Conservation (phyloP, 2,113 vertebrate species). For the Dissostichus mawsoni region DNA sequence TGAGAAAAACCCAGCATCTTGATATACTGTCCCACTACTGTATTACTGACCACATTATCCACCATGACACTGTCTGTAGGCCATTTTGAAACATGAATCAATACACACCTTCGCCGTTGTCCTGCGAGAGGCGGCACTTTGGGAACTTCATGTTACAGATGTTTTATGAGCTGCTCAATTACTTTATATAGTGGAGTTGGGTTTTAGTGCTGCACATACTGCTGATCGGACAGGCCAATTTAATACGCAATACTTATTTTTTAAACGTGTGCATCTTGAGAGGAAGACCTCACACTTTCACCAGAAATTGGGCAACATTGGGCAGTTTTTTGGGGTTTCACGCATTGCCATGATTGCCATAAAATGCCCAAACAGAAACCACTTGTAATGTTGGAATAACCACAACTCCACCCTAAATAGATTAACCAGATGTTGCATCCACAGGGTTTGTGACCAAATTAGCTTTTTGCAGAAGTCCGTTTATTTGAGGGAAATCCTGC, state of each 20-base stretch:
- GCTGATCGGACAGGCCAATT: background rate
- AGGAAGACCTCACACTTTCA: constrained; percentile 16
- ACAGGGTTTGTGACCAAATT: constrained; percentile 10
- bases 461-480: constrained; percentile 44
- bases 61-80: constrained; percentile 56
- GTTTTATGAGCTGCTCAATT: constrained; percentile 50
- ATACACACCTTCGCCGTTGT: constrained; percentile 41
- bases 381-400: constrained; percentile 49
- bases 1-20: constrained; percentile 82
- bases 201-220: constrained; percentile 15
- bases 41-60: constrained; percentile 78
- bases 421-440: constrained; percentile 23
- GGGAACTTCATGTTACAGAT: constrained; percentile 32
- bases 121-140: constrained; percentile 28
- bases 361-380: background rate
- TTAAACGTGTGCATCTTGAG: constrained; percentile 3
- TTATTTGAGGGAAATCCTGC: constrained; percentile 51
- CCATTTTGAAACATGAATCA: constrained; percentile 67
- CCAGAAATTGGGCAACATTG: constrained; percentile 42
- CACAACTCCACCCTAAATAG: constrained; percentile 29
- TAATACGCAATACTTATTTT: background rate
- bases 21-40: constrained; percentile 79
- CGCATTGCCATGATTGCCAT: background rate
- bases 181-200: constrained; percentile 30
- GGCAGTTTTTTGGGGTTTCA: constrained; percentile 18